Conservation (phyloP, 2,113 vertebrate species). For the Neogale vison region DNA sequence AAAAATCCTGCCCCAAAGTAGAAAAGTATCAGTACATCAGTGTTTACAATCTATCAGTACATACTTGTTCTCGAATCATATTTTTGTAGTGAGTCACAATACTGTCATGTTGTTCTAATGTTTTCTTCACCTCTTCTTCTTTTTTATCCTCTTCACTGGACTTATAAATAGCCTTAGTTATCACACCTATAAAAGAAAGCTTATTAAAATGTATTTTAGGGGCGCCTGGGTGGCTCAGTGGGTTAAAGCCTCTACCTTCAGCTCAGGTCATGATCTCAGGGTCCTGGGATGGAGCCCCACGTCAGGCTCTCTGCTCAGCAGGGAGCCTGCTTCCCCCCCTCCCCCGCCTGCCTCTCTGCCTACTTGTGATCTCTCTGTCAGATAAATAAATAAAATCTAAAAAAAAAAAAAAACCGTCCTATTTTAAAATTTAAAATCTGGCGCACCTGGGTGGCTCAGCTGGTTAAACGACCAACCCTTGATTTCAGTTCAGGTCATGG, state of each 20-base stretch:
- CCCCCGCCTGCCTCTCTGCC: too few relatives aligned
- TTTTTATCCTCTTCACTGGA: slow-evolving; percentile 98
- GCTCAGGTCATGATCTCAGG: not conserved
- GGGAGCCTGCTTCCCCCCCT: too few relatives aligned
- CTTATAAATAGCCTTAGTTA: slow-evolving; percentile 98
- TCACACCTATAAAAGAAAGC: slow-evolving; percentile 88
- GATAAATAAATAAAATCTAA: too few relatives aligned
- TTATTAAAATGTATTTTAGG: not conserved
- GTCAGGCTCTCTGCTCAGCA: too few relatives aligned
- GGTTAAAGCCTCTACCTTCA: not conserved
- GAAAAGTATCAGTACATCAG: not conserved
- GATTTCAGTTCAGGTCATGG: not conserved
- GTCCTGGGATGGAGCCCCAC: not conserved
- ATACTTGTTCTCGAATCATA: slow-evolving; percentile 97
- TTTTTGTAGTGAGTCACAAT: slow-evolving; percentile 98
- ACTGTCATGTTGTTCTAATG: slow-evolving; percentile 97
- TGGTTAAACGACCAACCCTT: too few relatives aligned
- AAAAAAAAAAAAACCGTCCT: too few relatives aligned
- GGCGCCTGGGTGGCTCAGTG: not conserved
- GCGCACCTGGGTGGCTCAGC: too few relatives aligned
- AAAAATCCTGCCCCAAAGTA: not conserved
- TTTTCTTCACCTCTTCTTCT: slow-evolving; percentile 99
- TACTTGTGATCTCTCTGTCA: too few relatives aligned
- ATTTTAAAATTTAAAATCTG: too few relatives aligned
- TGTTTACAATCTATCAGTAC: not conserved